Conservation (phyloP, 2,888 invertebrate genomes). For the Sylvicola fuscatus region DNA sequence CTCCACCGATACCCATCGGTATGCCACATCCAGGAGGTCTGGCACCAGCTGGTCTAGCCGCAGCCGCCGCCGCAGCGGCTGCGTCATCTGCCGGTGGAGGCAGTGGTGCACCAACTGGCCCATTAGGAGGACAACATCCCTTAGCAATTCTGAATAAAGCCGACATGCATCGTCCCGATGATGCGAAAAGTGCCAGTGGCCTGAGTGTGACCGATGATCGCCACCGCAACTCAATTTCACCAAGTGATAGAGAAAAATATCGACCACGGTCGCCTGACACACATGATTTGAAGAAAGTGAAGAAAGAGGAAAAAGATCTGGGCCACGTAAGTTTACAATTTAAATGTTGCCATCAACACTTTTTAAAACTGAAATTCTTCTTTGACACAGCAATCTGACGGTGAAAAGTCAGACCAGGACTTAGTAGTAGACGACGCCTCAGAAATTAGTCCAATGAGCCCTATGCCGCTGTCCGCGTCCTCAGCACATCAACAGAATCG, state of each 20-base stretch:
- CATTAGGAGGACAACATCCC: constrained; percentile 45
- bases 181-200: constrained; percentile 55
- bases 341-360: not conserved
- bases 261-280: constrained; percentile 60
- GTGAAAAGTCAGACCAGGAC: constrained; percentile 77
- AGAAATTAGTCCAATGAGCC: constrained; percentile 53
- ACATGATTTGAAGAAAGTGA: constrained; percentile 41
- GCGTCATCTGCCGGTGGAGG: constrained; percentile 1
- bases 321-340: constrained; percentile 47
- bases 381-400: constrained; percentile 47
- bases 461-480: constrained; percentile 20
- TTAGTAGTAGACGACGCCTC: constrained; percentile 89
- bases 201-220: constrained; percentile 18
- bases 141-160: constrained; percentile 60
- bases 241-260: constrained; percentile 57
- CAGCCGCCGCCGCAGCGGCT: not conserved
- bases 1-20: constrained; percentile 45
- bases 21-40: constrained; percentile 43
- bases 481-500: constrained; percentile 35
- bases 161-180: constrained; percentile 53
- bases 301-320: constrained; percentile 67
- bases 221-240: constrained; percentile 61
- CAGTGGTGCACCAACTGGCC: constrained; percentile 31
- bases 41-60: constrained; percentile 24
- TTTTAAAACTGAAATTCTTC: not conserved